Base-by-base conservation (phyloP, 2,888 invertebrate species). In the Yponomeuta cagnagella region DNA sequence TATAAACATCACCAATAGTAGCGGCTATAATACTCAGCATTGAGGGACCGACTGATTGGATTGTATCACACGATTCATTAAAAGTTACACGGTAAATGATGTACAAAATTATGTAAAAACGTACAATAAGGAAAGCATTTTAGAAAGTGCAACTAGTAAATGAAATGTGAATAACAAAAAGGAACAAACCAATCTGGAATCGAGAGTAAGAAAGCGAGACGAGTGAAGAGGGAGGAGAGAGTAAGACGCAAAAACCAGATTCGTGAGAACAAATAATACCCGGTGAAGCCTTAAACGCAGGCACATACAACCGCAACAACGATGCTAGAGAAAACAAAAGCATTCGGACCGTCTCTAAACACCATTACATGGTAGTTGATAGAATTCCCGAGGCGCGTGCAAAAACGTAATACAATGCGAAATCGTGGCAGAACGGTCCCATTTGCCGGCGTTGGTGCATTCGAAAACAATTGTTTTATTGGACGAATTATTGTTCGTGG, bases 221-320 rank as follows among this genome's bases (percentile, higher is more conserved):
- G 8, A 58, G 15, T 12, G 12, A 52, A 52, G 75, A 72, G 43
- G 43, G 75, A 75, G 75, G 81, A 76, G 77, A 74, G 81, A 85
- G 78, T 76, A 77, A 77, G 82, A 87, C 76, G 78, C 78, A 77
- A 81, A 84, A 80, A 80, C 77, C 77, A 85, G 84, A 81, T 80
- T 80, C 87, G 88, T 88, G 88, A 86, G 88, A 89, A 88, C 82
- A 81, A 80, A 81, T 80, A 80, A 78, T 77, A 82, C 82, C 83
- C 81, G 83, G 83, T 83, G 77, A 78, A 82, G 79, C 77, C 81
- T 81, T 52, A 23, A 67, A 58, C 52, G 3, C 52, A 58, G 52
- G 52, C 43, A 81, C 82, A 81, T 82, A 78, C 77, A 78, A 74
- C 76, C 77, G 76, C 77, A 80, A 80, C 81, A 79, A 76, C 81